Percentiles rank a stretch among this genome's conserved stretches.
These are phyloP conservation scores for Halcyon smyrnensis DNA, from an alignment of 2,797 vertebrate genomes.

Conservation along the genomic window DNA sequence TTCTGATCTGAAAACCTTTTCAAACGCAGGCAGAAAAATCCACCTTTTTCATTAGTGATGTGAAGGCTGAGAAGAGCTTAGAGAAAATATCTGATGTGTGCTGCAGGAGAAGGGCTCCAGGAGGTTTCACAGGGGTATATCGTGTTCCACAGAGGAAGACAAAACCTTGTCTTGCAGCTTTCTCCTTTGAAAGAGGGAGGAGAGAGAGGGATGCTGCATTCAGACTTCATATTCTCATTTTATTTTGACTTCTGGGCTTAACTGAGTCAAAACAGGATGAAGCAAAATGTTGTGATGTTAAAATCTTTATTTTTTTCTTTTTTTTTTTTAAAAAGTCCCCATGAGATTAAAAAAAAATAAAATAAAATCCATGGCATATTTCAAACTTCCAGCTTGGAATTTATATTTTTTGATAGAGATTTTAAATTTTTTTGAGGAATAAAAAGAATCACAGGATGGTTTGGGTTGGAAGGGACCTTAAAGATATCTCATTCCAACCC, in stretches of 20 bases:
- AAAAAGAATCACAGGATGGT: not conserved
- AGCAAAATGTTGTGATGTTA: not conserved
- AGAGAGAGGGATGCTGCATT: not conserved
- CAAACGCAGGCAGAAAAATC: not conserved
- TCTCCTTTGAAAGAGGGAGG: not conserved
- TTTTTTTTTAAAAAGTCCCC: too few species aligned
- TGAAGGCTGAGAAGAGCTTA: not conserved
- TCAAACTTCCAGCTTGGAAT: not conserved
- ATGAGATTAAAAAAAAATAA: not conserved
- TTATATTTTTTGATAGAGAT: not conserved
- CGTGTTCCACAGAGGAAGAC: not conserved
- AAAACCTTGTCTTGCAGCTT: not conserved
- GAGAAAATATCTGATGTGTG: not conserved
- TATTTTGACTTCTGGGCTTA: conserved; percentile 20
- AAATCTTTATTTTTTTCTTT: not conserved
- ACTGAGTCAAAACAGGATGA: conserved; percentile 2
- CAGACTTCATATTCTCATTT: not conserved
- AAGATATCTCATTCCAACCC: not conserved
- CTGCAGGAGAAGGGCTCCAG: not conserved
- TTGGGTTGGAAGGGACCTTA: not conserved
- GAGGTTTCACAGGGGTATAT: not conserved
- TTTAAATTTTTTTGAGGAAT: not conserved
- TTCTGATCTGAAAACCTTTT: not conserved
- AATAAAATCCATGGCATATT: not conserved
- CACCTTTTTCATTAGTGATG: not conserved